Conservation (phyloP, 2,113 vertebrate genomes). For the Cygnus buccinator region DNA sequence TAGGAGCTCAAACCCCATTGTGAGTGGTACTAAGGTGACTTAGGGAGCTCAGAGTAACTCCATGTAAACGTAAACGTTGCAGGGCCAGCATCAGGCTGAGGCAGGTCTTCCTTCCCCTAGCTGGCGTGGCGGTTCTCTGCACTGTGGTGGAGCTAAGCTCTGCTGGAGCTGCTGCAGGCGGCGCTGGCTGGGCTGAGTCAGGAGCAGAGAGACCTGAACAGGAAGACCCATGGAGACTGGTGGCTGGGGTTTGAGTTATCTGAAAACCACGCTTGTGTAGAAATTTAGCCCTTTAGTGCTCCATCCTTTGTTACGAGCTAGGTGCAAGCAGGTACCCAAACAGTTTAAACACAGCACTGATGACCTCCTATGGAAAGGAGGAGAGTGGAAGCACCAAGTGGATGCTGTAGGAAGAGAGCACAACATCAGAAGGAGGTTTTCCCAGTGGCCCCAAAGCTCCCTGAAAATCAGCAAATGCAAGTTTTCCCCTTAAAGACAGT, state of each 20-base stretch:
- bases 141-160: neutral
- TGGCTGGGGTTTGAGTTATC: neutral
- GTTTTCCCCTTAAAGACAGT: neutral
- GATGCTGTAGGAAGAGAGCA: neutral
- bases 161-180: too few species aligned
- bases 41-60: neutral
- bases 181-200: neutral
- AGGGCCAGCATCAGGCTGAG: neutral
- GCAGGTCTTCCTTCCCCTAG: too few species aligned
- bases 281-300: neutral
- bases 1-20: neutral
- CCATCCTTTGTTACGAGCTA: neutral
- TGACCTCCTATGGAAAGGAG: neutral
- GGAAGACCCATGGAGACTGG: neutral
- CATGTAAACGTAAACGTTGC: rapidly evolving
- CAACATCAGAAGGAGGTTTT: neutral
- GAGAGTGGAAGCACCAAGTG: neutral
- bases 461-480: neutral
- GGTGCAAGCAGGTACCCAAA: neutral
- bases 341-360: rapidly evolving
- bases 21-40: neutral
- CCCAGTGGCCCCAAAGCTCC: neutral
- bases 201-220: neutral
- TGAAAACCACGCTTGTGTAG: neutral
- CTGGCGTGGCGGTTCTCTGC: neutral